Percentiles rank a stretch among this genome's conserved stretches.
These are phyloP conservation scores for Kryptolebias marmoratus DNA, from an alignment of 2,113 vertebrate species.

Conservation along the genomic window DNA sequence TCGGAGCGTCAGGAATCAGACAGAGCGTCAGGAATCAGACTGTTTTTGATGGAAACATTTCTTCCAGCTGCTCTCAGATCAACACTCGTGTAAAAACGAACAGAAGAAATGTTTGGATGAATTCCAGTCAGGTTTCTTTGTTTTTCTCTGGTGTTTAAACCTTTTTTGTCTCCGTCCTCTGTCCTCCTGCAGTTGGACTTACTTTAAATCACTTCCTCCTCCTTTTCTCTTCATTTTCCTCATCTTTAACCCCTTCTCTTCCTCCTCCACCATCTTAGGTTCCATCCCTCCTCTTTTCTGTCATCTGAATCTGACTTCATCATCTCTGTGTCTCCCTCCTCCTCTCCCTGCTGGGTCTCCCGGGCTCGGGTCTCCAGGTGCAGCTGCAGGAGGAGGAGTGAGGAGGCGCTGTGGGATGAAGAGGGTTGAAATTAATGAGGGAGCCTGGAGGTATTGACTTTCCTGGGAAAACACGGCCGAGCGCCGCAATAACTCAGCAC, in stretches of 20 bases:
- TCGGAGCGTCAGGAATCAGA: too few species aligned
- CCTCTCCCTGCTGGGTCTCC: conserved; percentile 11
- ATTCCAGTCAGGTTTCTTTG: too few species aligned
- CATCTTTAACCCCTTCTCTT: too few species aligned
- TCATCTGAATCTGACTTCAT: conserved; percentile 21
- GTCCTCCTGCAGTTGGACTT: too few species aligned
- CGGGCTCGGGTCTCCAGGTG: conserved; percentile 63
- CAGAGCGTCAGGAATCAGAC: too few species aligned
- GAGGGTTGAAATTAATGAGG: conserved; percentile 73
- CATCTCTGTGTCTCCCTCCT: conserved; percentile 12
- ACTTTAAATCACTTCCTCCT: too few species aligned
- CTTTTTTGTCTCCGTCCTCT: too few species aligned
- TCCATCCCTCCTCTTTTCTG: neutral
- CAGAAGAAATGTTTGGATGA: too few species aligned
- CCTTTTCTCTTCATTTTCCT: neutral
- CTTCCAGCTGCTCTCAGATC: too few species aligned
- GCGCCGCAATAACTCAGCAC: conserved; percentile 78
- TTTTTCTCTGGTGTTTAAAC: too few species aligned
- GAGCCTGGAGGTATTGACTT: conserved; percentile 80
- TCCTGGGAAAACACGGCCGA: conserved; percentile 81
- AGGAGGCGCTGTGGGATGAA: conserved; percentile 41
- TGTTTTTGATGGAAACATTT: too few species aligned
- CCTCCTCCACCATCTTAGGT: neutral
- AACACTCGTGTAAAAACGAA: too few species aligned
- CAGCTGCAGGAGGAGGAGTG: conserved; percentile 44